These are phyloP conservation scores for Gnathonemus echidnorhynchus DNA, from an alignment of 2,113 vertebrate species.

Conservation along the genomic window DNA sequence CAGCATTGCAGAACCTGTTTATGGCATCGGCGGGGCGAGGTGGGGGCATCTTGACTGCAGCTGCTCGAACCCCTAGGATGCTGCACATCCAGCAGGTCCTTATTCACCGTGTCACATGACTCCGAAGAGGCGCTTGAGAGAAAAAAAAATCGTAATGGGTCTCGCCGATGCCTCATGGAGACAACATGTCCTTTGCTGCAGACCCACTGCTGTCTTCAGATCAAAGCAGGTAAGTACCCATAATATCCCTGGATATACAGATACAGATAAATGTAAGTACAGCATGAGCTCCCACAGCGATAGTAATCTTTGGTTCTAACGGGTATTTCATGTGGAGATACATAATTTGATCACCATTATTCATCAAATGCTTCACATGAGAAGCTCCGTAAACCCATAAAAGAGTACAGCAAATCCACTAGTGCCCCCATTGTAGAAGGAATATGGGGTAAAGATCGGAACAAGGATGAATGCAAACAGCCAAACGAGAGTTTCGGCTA, in stretches of 20 bases:
- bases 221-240: neutral
- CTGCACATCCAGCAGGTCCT: neutral
- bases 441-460: neutral
- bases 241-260: neutral
- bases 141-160: neutral
- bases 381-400: neutral
- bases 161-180: neutral
- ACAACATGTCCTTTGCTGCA: neutral
- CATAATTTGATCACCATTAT: neutral
- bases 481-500: neutral
- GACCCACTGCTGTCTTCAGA: neutral
- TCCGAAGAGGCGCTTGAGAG: neutral
- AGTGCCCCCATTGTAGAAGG: neutral
- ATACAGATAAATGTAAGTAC: neutral
- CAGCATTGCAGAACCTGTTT: neutral
- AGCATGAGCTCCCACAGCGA: neutral
- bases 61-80: neutral
- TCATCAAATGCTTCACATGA: neutral
- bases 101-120: neutral
- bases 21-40: neutral
- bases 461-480: neutral
- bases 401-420: neutral
- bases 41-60: neutral
- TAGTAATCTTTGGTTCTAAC: neutral
- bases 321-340: neutral